Evolutionary conservation across 2,888 invertebrate genomes (phyloP).

Genomic region (Pterostichus madidus): DNA sequence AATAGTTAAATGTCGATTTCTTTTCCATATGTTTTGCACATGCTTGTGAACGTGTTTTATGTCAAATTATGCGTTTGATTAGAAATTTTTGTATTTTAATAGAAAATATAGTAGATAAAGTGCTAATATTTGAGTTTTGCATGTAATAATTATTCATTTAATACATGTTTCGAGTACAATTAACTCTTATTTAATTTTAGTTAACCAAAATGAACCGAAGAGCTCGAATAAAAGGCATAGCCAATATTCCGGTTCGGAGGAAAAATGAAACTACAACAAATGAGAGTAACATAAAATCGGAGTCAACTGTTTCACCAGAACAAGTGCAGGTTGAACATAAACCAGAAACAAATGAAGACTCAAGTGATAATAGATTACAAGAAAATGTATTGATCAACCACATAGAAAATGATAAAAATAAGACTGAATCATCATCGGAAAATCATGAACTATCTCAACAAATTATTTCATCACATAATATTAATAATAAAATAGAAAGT

Average conservation of each 20-base stretch:
- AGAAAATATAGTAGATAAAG: not conserved
- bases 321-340: no score
- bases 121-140: constrained; percentile 1
- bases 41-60: constrained; percentile 18
- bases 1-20: no score
- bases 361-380: constrained; percentile 34
- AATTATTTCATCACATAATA: not conserved
- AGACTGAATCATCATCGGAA: constrained; percentile 45
- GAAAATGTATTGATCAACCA: not conserved
- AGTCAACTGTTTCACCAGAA: constrained; percentile 69
- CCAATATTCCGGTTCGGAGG: constrained; percentile 82
- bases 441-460: constrained; percentile 16
- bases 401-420: constrained; percentile 5
- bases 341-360: no score
- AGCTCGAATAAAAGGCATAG: constrained; percentile 87
- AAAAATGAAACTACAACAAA: constrained; percentile 71
- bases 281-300: constrained; percentile 74
- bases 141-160: not conserved
- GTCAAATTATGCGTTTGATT: constrained; percentile 16
- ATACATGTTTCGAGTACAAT: not conserved
- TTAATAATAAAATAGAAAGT: constrained; percentile 31
- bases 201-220: constrained; percentile 75
- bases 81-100: not conserved
- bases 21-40: constrained; percentile 39
- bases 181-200: constrained; percentile 62